Evolutionary conservation across 2,797 vertebrate genomes (phyloP).

Genomic region (Pseudomugil tenellus): DNA sequence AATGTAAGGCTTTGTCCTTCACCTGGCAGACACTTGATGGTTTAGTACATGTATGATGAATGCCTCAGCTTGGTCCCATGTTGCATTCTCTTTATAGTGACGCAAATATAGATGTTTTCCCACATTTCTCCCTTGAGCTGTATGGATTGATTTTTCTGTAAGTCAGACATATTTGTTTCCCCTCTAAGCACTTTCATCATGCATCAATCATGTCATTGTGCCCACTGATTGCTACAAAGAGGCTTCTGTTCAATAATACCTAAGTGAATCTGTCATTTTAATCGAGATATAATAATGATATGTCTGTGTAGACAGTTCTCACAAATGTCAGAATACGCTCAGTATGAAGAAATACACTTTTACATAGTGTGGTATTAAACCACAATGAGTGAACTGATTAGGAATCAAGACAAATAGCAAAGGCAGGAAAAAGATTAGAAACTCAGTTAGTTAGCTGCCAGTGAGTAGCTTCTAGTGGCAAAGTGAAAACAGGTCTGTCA

Average conservation of each 20-base stretch:
- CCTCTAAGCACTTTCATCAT: not conserved
- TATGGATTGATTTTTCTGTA: constrained; percentile 1
- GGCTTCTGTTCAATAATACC: not conserved
- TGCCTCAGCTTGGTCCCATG: not conserved
- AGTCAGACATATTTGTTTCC: not conserved
- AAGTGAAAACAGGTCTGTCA: not conserved
- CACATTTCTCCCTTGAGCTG: constrained; percentile 2
- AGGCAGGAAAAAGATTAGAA: not conserved
- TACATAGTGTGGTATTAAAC: not conserved
- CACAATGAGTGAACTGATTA: not conserved
- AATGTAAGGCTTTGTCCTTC: constrained; percentile 34
- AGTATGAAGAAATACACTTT: not conserved
- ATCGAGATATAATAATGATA: constrained; percentile 21
- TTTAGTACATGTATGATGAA: constrained; percentile 26
- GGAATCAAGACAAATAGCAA: not conserved
- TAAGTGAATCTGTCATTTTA: not conserved
- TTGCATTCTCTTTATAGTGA: constrained; percentile 23
- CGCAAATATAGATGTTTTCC: constrained; percentile 25
- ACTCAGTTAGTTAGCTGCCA: not conserved
- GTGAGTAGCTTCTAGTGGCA: not conserved
- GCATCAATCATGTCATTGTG: constrained; percentile 10
- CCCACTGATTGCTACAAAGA: not conserved
- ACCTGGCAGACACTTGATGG: constrained; percentile 6
- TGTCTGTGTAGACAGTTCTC: constrained; percentile 16
- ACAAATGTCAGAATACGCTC: not conserved